These are phyloP conservation scores for Acanthiza pusilla DNA, from an alignment of 2,797 vertebrate species.

Conservation along the genomic window DNA sequence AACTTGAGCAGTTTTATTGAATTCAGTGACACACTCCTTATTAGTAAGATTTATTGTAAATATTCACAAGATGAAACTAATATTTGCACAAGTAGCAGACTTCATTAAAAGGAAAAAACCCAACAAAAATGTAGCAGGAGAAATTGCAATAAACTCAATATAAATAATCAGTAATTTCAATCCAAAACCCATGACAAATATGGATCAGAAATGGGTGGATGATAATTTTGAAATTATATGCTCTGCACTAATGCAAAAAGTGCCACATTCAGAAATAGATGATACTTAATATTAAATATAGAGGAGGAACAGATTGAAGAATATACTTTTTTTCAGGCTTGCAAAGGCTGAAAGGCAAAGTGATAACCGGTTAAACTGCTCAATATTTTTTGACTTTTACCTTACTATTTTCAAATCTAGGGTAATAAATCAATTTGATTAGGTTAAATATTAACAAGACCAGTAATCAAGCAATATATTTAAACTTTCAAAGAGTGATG, in stretches of 20 bases:
- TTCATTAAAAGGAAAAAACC: fast-evolving
- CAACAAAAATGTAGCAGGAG: not conserved
- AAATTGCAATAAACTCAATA: not conserved
- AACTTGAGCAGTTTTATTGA: not conserved
- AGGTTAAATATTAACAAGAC: not conserved
- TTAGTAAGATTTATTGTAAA: not conserved
- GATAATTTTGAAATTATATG: not conserved
- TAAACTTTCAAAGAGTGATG: not conserved
- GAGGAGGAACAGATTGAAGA: not conserved
- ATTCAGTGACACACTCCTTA: not conserved
- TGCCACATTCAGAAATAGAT: not conserved
- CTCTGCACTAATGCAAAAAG: not conserved
- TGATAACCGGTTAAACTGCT: not conserved
- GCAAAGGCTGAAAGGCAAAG: not conserved
- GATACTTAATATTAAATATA: not conserved
- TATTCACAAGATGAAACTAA: not conserved
- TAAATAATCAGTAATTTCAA: not conserved
- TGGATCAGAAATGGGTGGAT: not conserved
- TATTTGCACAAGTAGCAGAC: not conserved
- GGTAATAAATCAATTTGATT: not conserved
- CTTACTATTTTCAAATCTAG: not conserved
- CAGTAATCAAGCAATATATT: not conserved
- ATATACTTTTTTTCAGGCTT: not conserved
- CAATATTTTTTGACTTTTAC: not conserved
- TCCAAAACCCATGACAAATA: not conserved